phyloP scores from a whole-genome alignment of 2,113 vertebrate genomes.

The Neoarius graeffei region DNA sequence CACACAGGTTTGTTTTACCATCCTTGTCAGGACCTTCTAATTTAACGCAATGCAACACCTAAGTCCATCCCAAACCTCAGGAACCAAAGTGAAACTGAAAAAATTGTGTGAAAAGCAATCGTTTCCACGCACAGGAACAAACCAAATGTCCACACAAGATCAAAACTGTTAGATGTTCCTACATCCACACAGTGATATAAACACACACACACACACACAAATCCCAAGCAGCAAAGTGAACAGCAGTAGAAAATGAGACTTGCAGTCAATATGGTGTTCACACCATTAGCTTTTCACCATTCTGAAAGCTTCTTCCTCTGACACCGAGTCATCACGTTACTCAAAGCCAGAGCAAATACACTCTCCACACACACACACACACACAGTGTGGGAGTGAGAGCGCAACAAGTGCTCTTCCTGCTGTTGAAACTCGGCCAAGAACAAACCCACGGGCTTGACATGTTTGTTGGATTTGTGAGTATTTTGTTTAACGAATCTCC shows the following conservation, averaged over 20 bases:
- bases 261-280: conserved; percentile 40
- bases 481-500: conserved; percentile 56
- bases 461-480: conserved; percentile 50
- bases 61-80: not conserved
- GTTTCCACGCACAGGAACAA: not conserved
- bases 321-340: conserved; percentile 25
- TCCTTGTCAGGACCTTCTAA: not conserved
- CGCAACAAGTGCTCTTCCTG: conserved; percentile 39
- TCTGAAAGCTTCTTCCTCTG: conserved; percentile 34
- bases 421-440: conserved; percentile 50
- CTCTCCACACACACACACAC: conserved; percentile 14
- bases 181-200: too few relatives aligned
- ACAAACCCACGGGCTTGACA: conserved; percentile 46
- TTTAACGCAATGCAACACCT: not conserved
- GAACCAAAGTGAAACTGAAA: not conserved
- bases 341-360: conserved; percentile 37
- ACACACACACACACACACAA: conserved; percentile 22
- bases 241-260: conserved; percentile 4
- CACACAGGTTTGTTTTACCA: not conserved
- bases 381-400: conserved; percentile 35
- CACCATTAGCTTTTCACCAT: conserved; percentile 31
- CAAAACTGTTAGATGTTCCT: not conserved
- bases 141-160: not conserved
- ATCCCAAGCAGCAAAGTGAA: conserved; percentile 22
- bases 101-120: not conserved